Conservation (phyloP, 2,888 invertebrate species). For the Orgyia antiqua region DNA sequence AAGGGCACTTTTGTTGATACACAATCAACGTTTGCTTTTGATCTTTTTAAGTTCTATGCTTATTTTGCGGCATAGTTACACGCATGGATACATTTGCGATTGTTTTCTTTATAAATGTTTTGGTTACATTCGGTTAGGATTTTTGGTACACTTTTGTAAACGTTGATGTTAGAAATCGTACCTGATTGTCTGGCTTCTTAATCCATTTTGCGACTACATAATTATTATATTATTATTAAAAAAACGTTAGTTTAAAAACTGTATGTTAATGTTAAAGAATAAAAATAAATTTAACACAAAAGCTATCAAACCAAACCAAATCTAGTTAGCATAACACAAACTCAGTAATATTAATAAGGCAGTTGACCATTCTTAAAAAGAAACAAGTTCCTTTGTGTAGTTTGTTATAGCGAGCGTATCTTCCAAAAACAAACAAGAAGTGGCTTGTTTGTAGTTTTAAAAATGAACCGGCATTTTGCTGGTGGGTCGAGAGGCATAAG, state of each 20-base stretch:
- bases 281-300: too few relatives aligned
- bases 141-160: conserved; percentile 20
- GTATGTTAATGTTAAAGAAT: too few relatives aligned
- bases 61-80: conserved; percentile 44
- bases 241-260: too few relatives aligned
- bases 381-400: not conserved
- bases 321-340: too few relatives aligned
- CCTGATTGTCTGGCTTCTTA: conserved; percentile 6
- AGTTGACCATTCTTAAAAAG: not conserved
- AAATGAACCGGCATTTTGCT: conserved; percentile 35
- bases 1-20: conserved; percentile 58
- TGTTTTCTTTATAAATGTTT: conserved; percentile 32
- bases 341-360: not conserved
- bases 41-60: conserved; percentile 60
- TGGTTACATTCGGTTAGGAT: conserved; percentile 18
- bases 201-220: too few relatives aligned
- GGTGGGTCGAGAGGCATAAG: conserved; percentile 50
- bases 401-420: too few relatives aligned
- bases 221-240: too few relatives aligned
- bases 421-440: conserved; percentile 25
- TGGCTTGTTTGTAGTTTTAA: conserved; percentile 33
- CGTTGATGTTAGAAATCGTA: conserved; percentile 7
- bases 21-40: conserved; percentile 69
- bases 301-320: too few relatives aligned
- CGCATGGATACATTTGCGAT: conserved; percentile 40